These are phyloP conservation scores for Brevimyrus niger DNA, from an alignment of 2,113 vertebrate species.

Conservation along the genomic window DNA sequence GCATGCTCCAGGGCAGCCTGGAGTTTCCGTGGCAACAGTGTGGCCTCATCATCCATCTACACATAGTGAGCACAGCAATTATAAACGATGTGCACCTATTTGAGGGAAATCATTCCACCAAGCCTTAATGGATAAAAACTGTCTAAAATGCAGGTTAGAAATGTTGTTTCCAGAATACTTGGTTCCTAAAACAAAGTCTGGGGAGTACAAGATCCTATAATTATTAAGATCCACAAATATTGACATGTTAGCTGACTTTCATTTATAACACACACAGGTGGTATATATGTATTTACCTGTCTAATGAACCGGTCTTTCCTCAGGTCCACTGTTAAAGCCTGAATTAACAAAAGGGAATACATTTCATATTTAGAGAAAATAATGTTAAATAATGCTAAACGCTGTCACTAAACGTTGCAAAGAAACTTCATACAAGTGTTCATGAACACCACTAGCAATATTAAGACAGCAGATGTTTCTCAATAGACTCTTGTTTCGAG, in stretches of 20 bases:
- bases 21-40: slow-evolving; percentile 89
- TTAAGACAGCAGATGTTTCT: slow-evolving; percentile 32
- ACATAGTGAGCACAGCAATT: slow-evolving; percentile 17
- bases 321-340: slow-evolving; percentile 96
- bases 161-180: background rate
- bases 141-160: background rate
- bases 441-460: slow-evolving; percentile 2
- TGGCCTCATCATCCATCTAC: slow-evolving; percentile 97
- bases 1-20: slow-evolving; percentile 95
- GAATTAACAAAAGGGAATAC: slow-evolving; percentile 23
- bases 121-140: background rate
- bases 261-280: background rate
- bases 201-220: background rate
- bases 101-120: background rate
- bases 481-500: slow-evolving; percentile 34
- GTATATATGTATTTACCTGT: slow-evolving; percentile 63
- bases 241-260: background rate
- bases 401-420: background rate
- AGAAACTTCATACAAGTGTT: background rate
- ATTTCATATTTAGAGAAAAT: background rate
- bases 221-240: background rate
- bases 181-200: background rate
- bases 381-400: background rate
- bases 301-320: slow-evolving; percentile 93
- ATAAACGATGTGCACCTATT: background rate